phyloP scores from a whole-genome alignment of 2,113 vertebrate species.

The Orycteropus afer region DNA sequence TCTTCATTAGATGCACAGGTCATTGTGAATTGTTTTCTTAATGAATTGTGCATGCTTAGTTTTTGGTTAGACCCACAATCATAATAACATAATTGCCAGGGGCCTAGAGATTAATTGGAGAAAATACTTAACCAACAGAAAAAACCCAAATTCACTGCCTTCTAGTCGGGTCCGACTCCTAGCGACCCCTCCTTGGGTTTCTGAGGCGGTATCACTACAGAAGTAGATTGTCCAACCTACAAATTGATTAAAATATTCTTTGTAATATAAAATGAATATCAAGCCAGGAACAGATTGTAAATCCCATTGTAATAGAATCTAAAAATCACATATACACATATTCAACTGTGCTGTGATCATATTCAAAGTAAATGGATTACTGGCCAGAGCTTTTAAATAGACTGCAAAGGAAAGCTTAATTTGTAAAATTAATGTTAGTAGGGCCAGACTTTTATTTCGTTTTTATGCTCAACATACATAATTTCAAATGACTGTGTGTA shows the following conservation, averaged over 20 bases:
- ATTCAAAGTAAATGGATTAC: conserved; percentile 38
- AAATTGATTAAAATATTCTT: conserved; percentile 11
- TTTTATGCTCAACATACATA: conserved; percentile 44
- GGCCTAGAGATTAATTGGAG: conserved; percentile 31
- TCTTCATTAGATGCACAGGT: background rate
- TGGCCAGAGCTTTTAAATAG: conserved; percentile 30
- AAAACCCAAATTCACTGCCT: no score
- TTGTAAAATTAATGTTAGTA: conserved; percentile 66
- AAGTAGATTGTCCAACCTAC: no score
- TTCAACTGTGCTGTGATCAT: conserved; percentile 7
- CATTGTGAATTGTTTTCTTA: background rate
- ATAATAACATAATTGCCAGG: conserved; percentile 29
- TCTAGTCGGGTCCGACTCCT: no score
- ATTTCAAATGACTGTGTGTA: conserved; percentile 57
- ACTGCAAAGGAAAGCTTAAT: conserved; percentile 54
- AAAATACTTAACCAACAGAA: conserved; percentile 11
- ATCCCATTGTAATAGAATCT: background rate
- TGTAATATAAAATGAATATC: conserved; percentile 35
- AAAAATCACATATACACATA: background rate
- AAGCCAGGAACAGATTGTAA: conserved; percentile 20
- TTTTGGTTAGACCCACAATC: conserved; percentile 32
- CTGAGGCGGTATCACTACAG: no score
- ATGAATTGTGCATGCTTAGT: background rate
- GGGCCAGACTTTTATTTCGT: conserved; percentile 34
- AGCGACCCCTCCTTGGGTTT: no score